These are phyloP conservation scores for Kryptolebias ocellatus DNA, from an alignment of 2,797 vertebrate species.

Conservation along the genomic window DNA sequence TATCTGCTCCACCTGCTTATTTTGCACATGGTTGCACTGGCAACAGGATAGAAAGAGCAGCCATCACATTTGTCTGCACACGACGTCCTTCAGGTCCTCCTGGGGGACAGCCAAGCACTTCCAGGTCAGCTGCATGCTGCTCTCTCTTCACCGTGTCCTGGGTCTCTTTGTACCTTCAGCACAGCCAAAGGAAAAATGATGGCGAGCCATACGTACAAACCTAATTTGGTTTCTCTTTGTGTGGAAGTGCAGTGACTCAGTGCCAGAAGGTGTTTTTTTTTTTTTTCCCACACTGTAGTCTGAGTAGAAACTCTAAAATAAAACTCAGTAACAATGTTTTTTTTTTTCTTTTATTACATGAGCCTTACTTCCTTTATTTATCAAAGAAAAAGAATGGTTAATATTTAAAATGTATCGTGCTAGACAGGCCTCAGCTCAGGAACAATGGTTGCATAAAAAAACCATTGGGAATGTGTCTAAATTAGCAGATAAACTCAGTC, in stretches of 20 bases:
- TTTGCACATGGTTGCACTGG: conserved; percentile 19
- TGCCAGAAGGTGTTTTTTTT: not conserved
- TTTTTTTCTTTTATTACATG: too few relatives aligned
- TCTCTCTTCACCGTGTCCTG: conserved; percentile 26
- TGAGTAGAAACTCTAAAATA: not conserved
- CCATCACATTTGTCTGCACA: conserved; percentile 31
- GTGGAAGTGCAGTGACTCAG: conserved; percentile 12
- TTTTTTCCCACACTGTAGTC: not conserved
- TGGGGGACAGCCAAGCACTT: conserved; percentile 49
- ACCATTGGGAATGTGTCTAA: not conserved
- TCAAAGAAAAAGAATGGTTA: too few relatives aligned
- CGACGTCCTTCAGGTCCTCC: conserved; percentile 34
- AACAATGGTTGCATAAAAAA: not conserved
- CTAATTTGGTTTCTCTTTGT: conserved; percentile 41
- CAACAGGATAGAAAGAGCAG: conserved; percentile 17
- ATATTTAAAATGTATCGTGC: too few relatives aligned
- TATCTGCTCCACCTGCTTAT: conserved; percentile 21
- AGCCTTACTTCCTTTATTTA: too few relatives aligned
- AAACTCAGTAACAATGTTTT: too few relatives aligned
- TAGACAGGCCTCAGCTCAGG: too few relatives aligned
- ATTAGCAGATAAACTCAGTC: not conserved
- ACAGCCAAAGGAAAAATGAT: conserved; percentile 19
- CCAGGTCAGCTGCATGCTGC: conserved; percentile 49
- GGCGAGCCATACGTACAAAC: conserved; percentile 10
- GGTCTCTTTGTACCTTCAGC: conserved; percentile 20